phyloP scores from a whole-genome alignment of 2,888 invertebrate species.

The Epinotia demarniana region DNA sequence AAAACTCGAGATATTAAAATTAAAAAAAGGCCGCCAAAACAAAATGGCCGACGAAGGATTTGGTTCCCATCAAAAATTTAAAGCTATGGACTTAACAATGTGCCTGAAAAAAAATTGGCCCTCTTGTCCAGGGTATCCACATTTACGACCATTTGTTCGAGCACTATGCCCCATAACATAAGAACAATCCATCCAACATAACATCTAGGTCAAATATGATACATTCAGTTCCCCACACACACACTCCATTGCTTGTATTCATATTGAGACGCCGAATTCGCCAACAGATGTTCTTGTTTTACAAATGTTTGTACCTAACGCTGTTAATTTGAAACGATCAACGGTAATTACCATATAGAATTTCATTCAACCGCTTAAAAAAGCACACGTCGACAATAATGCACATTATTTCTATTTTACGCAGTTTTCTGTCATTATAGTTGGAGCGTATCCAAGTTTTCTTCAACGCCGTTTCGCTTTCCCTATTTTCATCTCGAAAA shows the following conservation, averaged over 20 bases:
- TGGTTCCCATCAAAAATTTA: no score
- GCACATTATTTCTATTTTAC: slow-evolving; percentile 71
- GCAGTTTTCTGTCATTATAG: slow-evolving; percentile 77
- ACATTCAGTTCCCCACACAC: not conserved
- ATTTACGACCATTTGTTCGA: no score
- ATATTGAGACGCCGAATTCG: not conserved
- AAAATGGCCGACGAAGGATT: no score
- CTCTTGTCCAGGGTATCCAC: no score
- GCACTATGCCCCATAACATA: no score
- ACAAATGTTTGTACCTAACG: not conserved
- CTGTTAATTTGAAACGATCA: slow-evolving; percentile 4
- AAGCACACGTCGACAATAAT: slow-evolving; percentile 58
- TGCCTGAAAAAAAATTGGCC: no score
- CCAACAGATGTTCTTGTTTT: not conserved
- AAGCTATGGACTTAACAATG: no score
- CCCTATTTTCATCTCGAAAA: slow-evolving; percentile 83
- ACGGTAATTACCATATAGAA: slow-evolving; percentile 16
- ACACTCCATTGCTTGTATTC: not conserved
- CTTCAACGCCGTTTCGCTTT: slow-evolving; percentile 81
- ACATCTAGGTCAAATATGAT: not conserved
- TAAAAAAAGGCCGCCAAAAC: no score
- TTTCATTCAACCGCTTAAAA: slow-evolving; percentile 40
- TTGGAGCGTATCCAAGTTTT: slow-evolving; percentile 77
- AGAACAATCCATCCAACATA: no score
- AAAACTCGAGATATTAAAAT: no score